Base-by-base conservation (phyloP, 2,888 invertebrate species). In the Autographa pulchrina region DNA sequence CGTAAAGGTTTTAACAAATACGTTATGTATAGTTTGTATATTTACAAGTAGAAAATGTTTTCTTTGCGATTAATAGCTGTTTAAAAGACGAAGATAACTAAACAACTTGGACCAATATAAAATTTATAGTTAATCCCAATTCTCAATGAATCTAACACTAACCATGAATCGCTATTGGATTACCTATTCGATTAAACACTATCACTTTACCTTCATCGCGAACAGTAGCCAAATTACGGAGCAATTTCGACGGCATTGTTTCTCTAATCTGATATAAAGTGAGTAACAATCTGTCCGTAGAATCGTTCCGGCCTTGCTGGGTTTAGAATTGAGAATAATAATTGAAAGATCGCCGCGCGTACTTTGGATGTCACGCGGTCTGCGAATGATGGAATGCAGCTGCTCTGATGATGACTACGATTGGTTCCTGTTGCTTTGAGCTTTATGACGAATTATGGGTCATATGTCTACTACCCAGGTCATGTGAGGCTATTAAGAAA, bases 241-340 rank as follows among this genome's bases (percentile, higher is more conserved):
- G 86, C 81, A 86, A 84, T 86, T 84, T 81, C 67, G 74, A 72
- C 78, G 80, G 77, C 78, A 85, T 85, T 85, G 85, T 85, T 85
- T 81, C 84, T 88, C 79, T 89, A 90, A 90, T 89, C 90, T 85
- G 90, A 89, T 88, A 85, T 85, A 88, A 77, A 86, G 86, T 86
- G 83, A 89, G 80, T 80, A 83, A 78, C 88, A 89, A 88, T 90
- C 88, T 89, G 86, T 83, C 83, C 72, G 83, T 86, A 85, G 86
- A 87, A 87, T 85, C 86, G 84, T 85, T 80, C 86, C 87, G 93
- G 90, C 93, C 93, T 93, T 93, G 93, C 86, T 76, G 83, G 83
- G 84, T 86, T 86, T 88, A 86, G 92, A 92, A 93, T 94, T 93
- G 94, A 93, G 91, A 86, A 89, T 88, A 89, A 91, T 93, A 93